A percentile compares a stretch with the other conserved stretches of the same genome.
These are phyloP conservation scores for Threskiornis aethiopicus DNA, from an alignment of 2,797 vertebrate species.

Conservation along the genomic window DNA sequence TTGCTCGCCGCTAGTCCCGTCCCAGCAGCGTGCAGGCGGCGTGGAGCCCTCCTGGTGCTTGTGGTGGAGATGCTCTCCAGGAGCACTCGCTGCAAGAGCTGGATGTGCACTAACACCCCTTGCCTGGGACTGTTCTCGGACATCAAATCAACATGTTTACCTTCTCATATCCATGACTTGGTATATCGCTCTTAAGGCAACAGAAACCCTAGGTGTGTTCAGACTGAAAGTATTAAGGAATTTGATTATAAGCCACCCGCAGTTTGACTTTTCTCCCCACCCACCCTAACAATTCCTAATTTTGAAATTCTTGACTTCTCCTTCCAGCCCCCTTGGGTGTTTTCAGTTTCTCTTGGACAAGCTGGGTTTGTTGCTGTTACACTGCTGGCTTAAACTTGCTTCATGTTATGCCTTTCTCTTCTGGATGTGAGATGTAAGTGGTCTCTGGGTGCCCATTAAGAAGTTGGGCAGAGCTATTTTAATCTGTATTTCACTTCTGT, in stretches of 20 bases:
- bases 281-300: not conserved
- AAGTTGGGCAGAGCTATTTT: not conserved
- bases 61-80: not conserved
- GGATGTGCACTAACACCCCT: not conserved
- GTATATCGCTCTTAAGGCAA: not conserved
- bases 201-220: not conserved
- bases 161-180: not conserved
- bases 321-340: not conserved
- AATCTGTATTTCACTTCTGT: not conserved
- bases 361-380: not conserved
- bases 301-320: not conserved
- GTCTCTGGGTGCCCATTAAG: not conserved
- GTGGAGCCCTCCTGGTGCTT: not conserved
- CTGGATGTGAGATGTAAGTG: not conserved
- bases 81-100: too few species aligned
- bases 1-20: rapidly evolving
- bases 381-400: not conserved
- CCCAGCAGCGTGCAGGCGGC: rapidly evolving
- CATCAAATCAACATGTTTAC: rapidly evolving
- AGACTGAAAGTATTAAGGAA: not conserved
- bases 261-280: not conserved
- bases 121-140: not conserved
- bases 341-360: constrained; percentile 4
- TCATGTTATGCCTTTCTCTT: not conserved
- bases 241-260: not conserved